Percentiles rank a stretch among this genome's conserved stretches.
Conservation (phyloP, 1,140 invertebrate genomes). For the Papilio aristodemus region DNA sequence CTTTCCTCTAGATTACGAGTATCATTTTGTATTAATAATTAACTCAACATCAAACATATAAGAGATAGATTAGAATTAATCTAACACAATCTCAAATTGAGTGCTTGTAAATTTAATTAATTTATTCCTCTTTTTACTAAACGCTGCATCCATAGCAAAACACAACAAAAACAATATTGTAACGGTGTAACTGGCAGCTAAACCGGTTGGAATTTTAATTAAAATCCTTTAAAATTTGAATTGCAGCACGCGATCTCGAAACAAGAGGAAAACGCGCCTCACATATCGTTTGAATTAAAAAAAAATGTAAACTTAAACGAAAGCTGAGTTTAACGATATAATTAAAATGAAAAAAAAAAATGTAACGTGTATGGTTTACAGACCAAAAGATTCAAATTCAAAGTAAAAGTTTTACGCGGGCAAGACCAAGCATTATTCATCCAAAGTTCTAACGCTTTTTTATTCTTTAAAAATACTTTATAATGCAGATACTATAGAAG, state of each 20-base stretch:
- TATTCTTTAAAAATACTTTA: no score
- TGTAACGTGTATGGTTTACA: background rate
- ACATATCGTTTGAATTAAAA: background rate
- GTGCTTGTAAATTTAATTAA: background rate
- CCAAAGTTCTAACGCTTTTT: no score
- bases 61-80: background rate
- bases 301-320: background rate
- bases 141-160: background rate
- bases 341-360: background rate
- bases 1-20: constrained; percentile 4
- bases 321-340: background rate
- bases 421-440: no score
- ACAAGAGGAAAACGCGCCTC: background rate
- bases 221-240: background rate
- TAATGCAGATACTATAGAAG: no score
- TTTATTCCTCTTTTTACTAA: background rate
- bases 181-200: background rate
- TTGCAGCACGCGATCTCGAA: background rate
- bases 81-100: background rate
- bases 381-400: no score
- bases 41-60: background rate
- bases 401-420: no score
- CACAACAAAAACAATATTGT: background rate
- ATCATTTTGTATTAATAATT: background rate
- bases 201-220: constrained; percentile 1